phyloP scores from a whole-genome alignment of 92 coral and sea anemone species.

The Zoanthus gigantus region DNA sequence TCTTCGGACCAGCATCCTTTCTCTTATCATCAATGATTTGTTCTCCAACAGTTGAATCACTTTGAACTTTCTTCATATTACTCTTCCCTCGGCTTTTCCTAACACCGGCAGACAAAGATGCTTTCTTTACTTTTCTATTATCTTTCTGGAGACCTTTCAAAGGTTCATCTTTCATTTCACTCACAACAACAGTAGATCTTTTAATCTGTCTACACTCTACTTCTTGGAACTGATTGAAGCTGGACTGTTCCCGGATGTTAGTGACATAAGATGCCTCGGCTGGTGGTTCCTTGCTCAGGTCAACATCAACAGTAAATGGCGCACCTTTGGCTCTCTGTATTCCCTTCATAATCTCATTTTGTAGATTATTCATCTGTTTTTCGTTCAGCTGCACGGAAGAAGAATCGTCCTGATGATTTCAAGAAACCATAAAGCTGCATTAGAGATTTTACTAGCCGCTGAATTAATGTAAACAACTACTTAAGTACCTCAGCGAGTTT shows the following conservation, averaged over 20 bases:
- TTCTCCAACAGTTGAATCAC: background rate
- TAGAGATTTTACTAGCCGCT: background rate
- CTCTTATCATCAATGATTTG: background rate
- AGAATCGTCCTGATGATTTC: slow-evolving; percentile 22
- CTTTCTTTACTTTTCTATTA: background rate
- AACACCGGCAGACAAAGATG: background rate
- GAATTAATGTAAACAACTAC: too few species aligned
- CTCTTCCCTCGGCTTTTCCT: background rate
- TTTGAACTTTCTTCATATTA: background rate
- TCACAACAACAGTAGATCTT: background rate
- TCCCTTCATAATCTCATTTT: slow-evolving; percentile 50
- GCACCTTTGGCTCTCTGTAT: slow-evolving; percentile 36
- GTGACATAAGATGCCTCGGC: background rate
- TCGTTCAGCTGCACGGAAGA: slow-evolving; percentile 44
- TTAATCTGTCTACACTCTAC: background rate
- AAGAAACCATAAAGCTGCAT: background rate
- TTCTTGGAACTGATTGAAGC: background rate
- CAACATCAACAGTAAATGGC: slow-evolving; percentile 23
- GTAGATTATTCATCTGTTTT: slow-evolving; percentile 45
- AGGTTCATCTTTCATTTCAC: background rate
- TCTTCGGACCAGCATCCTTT: background rate
- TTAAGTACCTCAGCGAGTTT: too few species aligned
- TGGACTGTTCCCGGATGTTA: background rate
- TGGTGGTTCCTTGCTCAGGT: slow-evolving; percentile 26
- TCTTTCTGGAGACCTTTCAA: background rate